Base-by-base conservation (phyloP, 1,140 invertebrate genomes). In the Nasonia longicornis region DNA sequence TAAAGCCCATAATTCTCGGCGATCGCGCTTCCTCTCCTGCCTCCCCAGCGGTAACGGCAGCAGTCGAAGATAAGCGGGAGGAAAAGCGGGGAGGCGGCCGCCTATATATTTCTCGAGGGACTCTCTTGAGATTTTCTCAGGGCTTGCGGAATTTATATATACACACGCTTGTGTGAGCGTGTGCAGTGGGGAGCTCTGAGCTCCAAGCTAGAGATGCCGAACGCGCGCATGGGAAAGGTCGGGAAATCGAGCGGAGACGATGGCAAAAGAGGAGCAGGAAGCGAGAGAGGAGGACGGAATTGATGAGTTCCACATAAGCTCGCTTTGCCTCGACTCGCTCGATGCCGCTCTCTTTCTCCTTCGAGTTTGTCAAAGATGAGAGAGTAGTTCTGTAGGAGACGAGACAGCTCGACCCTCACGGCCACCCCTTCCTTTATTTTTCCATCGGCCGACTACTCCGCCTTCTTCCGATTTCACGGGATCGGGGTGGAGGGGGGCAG, bases 1-100 rank as follows among this genome's bases (percentile, higher is more conserved):
- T 88, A 87, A 88, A 86, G 86, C 74, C 86, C 86, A 88, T 88
- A 88, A 88, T 87, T 88, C 87, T 87, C 84, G 78, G 72, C 72
- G 82, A 81, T 84, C 80, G 77, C 67, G 67, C 35, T 38, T 45
- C 16, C 35, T 26, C 35, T 63, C 71, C 12, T 8, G 29, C 78
- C 71, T 52, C 29, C 12, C n/a, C 26, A 29, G 29, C 3, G 72
- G 26, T 20, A 74, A n/a, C 26, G 26, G 22, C 14, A 29, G 26
- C 26, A 29, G 64, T 45, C 75, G 64, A 79, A 48, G 74, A 81
- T 72, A 72, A 77, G 80, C 35, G 75, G 4, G 35, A 72, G 75
- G 80, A 77, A 81, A 81, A 81, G 52, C 80, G 82, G 80, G 72
- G 67, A 79, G 74, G 69, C 71, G 83, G 69, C 73, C 67, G 70